Evolutionary conservation across 2,797 vertebrate genomes (phyloP).

Genomic region (Gallinago stenura): DNA sequence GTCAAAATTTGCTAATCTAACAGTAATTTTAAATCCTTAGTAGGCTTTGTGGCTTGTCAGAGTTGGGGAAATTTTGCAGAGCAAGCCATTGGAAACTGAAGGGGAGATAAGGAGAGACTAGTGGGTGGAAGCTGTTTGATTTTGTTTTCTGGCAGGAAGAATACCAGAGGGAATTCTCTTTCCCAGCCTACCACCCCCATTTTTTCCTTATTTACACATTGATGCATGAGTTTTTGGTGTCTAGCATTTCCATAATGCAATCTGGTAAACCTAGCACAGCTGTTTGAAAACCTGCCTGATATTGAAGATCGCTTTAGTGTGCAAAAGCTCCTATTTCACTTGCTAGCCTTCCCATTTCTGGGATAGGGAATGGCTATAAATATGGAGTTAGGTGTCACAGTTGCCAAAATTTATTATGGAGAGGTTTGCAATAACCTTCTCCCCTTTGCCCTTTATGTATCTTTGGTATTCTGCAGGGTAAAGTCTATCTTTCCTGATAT

Average conservation of each 20-base stretch:
- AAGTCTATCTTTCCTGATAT: not conserved
- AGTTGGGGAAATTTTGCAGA: slow-evolving; percentile 42
- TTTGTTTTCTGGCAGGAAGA: slow-evolving; percentile 70
- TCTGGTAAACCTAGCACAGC: slow-evolving; percentile 33
- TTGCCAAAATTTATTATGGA: slow-evolving; percentile 15
- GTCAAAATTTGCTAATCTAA: not conserved
- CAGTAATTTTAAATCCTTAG: not conserved
- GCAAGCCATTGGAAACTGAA: slow-evolving; percentile 37
- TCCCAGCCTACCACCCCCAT: slow-evolving; percentile 56
- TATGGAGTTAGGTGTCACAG: not conserved
- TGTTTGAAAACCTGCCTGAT: slow-evolving; percentile 21
- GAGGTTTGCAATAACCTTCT: not conserved
- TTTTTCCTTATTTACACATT: slow-evolving; percentile 32
- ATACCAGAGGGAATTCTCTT: slow-evolving; percentile 70
- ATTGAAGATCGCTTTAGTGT: not conserved
- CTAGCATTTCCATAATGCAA: not conserved
- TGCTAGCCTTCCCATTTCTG: not conserved
- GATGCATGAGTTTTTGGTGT: slow-evolving; percentile 7
- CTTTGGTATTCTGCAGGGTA: not conserved
- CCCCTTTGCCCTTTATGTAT: slow-evolving; percentile 5
- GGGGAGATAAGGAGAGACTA: slow-evolving; percentile 62
- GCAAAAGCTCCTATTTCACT: slow-evolving; percentile 40
- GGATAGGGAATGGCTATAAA: not conserved
- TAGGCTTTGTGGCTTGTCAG: not conserved
- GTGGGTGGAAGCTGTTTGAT: slow-evolving; percentile 72